Evolutionary conservation across 2,113 vertebrate species (phyloP).

Genomic region (Hydropotes inermis): DNA sequence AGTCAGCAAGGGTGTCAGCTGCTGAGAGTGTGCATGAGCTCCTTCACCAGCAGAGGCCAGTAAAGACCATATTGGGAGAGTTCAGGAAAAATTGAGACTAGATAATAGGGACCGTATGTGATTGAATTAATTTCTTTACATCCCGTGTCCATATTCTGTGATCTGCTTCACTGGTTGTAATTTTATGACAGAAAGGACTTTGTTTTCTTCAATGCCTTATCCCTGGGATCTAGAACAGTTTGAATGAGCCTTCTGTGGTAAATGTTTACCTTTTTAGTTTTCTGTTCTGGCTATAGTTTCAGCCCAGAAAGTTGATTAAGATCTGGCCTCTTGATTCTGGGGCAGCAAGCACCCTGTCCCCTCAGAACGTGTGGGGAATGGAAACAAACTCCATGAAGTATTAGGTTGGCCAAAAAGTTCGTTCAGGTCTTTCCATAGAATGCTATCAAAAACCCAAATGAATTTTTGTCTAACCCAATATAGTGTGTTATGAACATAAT

Average conservation of each 20-base stretch:
- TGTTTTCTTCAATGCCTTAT: background rate
- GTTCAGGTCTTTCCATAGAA: background rate
- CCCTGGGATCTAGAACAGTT: background rate
- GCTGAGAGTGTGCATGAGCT: background rate
- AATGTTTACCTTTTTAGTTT: background rate
- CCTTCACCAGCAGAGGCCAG: slow-evolving; percentile 12
- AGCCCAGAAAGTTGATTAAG: background rate
- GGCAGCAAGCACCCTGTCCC: background rate
- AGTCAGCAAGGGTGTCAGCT: background rate
- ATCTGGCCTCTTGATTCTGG: background rate
- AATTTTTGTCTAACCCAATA: background rate
- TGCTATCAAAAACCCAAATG: background rate
- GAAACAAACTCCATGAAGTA: background rate
- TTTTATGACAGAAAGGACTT: background rate
- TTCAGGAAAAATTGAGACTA: background rate
- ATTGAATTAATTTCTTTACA: background rate
- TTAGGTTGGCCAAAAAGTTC: background rate
- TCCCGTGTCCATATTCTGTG: background rate
- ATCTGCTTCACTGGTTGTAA: background rate
- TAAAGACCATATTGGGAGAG: background rate
- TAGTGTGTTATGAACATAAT: background rate
- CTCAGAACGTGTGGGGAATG: background rate
- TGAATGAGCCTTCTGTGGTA: background rate
- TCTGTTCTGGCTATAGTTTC: background rate
- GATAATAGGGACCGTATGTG: background rate